A percentile compares a stretch with the other conserved stretches of the same genome.
Conservation (phyloP, 2,113 vertebrate species). For the Mesembrinibis cayennensis region DNA sequence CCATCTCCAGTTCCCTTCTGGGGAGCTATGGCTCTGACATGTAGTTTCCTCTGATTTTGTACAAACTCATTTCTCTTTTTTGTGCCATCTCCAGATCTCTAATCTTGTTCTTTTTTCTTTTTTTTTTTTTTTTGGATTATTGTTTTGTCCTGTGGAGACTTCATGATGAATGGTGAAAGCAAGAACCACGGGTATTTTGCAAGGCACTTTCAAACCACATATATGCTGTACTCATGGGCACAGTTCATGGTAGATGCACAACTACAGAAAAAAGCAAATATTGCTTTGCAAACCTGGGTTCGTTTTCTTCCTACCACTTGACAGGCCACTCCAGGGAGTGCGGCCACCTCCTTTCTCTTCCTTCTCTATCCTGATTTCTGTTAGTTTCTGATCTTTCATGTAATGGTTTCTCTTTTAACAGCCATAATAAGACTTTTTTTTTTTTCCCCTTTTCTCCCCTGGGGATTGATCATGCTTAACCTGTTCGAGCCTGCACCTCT, state of each 20-base stretch:
- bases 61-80: not conserved
- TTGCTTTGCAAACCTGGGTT: not conserved
- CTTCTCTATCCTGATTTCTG: not conserved
- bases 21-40: not conserved
- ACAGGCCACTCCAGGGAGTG: not conserved
- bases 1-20: not conserved
- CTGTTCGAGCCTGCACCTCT: not conserved
- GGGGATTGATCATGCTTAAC: not conserved
- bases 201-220: not conserved
- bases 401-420: not conserved
- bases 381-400: not conserved
- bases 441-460: not conserved
- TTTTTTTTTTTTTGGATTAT: not conserved
- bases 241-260: not conserved
- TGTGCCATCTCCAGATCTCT: not conserved
- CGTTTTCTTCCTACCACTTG: not conserved
- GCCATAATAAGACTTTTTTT: not conserved
- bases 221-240: rapidly evolving
- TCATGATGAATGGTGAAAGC: not conserved
- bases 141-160: not conserved
- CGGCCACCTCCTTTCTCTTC: not conserved
- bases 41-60: not conserved
- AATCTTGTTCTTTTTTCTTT: not conserved
- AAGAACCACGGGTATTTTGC: not conserved
- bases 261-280: not conserved